Percentiles rank a stretch among this genome's conserved stretches.
These are phyloP conservation scores for Octodonta nipae DNA, from an alignment of 2,888 invertebrate genomes.

Conservation along the genomic window DNA sequence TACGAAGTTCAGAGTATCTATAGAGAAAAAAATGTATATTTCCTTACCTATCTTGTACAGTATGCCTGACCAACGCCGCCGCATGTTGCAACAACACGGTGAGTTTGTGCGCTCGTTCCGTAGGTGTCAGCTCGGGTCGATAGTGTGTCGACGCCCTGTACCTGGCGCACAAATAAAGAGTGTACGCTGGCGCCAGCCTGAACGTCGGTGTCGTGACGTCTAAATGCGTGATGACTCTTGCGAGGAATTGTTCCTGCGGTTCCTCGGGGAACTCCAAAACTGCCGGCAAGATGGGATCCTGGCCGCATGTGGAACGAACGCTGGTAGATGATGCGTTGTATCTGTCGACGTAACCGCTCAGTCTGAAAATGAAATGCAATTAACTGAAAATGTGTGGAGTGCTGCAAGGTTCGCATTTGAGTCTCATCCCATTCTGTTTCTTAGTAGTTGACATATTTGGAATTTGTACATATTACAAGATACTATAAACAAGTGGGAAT, in stretches of 20 bases:
- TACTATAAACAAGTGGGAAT: no score
- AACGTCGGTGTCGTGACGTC: conserved; percentile 83
- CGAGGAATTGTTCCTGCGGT: conserved; percentile 82
- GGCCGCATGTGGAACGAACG: conserved; percentile 48
- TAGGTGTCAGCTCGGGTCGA: conserved; percentile 80
- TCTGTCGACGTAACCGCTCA: conserved; percentile 33
- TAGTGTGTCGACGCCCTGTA: conserved; percentile 91
- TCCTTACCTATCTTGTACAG: conserved; percentile 3
- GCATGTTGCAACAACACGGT: conserved; percentile 84
- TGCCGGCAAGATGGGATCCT: conserved; percentile 84
- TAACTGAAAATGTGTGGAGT: no score
- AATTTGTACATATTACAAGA: no score
- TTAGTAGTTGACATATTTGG: no score
- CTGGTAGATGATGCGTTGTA: neutral
- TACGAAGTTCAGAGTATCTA: no score
- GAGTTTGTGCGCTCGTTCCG: conserved; percentile 80
- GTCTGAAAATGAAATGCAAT: no score
- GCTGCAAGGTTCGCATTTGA: no score
- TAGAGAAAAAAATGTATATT: no score
- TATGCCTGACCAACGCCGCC: conserved; percentile 63
- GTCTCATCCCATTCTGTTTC: no score
- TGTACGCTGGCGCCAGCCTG: conserved; percentile 92
- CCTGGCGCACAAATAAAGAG: conserved; percentile 84
- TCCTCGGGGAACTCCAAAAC: conserved; percentile 90
- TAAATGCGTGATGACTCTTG: conserved; percentile 73